Base-by-base conservation (phyloP, 2,113 vertebrate genomes). In the Labeo catla region DNA sequence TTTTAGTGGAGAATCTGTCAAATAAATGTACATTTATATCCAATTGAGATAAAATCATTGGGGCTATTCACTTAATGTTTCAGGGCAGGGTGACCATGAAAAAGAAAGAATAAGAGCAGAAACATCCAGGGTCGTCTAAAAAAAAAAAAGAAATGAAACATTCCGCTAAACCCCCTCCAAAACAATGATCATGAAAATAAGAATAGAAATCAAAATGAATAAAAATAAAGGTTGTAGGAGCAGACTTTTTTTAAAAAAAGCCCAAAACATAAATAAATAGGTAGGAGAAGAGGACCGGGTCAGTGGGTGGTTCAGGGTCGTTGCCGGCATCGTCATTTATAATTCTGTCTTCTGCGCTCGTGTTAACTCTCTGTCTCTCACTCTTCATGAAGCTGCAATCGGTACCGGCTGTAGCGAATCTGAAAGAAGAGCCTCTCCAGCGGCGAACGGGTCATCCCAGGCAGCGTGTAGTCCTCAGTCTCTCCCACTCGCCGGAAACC, bases 391-490 rank as follows among this genome's bases (percentile, higher is more conserved):
- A 99, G 96, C 95, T 99, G 97, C 94, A 99, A 95, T 93, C 97
- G 97, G 94, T 99, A 99, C 93, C 96, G 97, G 93, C 97, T 97
- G 93, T 99, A 97, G 93, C 98, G 98, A 91, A 99, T 95, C 96
- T 99, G 98, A 95, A 99, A 99, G 95, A 99, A 99, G 93, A 99
- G 95, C 94, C 96, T 96, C 96, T 99, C 97, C 80, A 97, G 94
- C 84, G 94, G 92, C 81, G 97, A 98, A 91, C 96, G 96, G 7
- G 95, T 98, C 98, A 98, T 99, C 81, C 98, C 98, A 0, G 98
- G 98, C 72, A 99, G 95, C 91, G 95, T 92, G 65, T 99, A 95
- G 94, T 95, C 95, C 93, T 99, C 96, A 0, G 94, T 96, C 0
- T 96, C 96, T 63, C 97, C 96, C 88, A 96, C 94, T 79, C 96